Base-by-base conservation (phyloP, 2,888 invertebrate species). In the Drosophila macrothrix region DNA sequence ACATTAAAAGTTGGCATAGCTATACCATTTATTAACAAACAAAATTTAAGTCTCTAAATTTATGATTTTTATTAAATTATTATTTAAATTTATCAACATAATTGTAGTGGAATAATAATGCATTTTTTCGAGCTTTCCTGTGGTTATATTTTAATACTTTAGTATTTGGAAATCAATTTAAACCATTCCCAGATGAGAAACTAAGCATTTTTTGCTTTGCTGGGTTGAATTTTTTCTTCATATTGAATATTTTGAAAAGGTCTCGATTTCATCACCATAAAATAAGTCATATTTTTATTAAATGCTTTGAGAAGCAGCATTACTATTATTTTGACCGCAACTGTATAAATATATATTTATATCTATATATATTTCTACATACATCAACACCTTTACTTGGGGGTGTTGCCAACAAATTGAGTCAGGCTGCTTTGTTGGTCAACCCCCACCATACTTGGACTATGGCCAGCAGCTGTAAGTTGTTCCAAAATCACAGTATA, bases 401-500 rank as follows among this genome's bases (percentile, higher is more conserved):
- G 33, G 37, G 22, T 25, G 25, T 25, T 46, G 12, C 60, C 43
- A 31, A 43, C 62, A 77, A 78, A 81, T 72, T 81, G 61, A 59
- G 25, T 35, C 66, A 75, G 49, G 58, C 63, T 80, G 64, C 43
- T 59, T 69, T 76, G 49, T 53, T 41, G 56, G 53, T 71, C 54
- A 67, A 16, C 9, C 61, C 56, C 53, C 54, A 71, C 53, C 54
- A 71, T 69, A 76, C 72, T 76, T 73, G 78, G 71, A 67, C 49
- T 58, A 55, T 79, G 78, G 76, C 73, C 77, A 75, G 85, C 83
- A 74, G 83, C 83, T 80, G 72, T 80, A 82, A 84, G 82, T 81
- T 81, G 82, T 73, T 71, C 73, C 74, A 85, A 91, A 88, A 88
- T 90, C 90, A 82, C 80, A 84, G 81, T 67, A 80, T 90, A 90